Conservation (phyloP, 2,888 invertebrate species). For the Parapristionchus giblindavisi region DNA sequence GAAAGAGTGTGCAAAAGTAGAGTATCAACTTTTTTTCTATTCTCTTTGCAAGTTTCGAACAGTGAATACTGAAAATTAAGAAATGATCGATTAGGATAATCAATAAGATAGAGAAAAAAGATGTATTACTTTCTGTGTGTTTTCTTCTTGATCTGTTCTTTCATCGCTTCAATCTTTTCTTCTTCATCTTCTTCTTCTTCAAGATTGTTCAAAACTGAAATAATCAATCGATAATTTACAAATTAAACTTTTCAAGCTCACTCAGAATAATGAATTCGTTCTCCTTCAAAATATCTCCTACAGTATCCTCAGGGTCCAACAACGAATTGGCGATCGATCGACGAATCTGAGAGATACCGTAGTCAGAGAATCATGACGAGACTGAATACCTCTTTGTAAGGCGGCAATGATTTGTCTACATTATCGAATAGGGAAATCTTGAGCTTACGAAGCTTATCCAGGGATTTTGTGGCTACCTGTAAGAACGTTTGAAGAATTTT, state of each 20-base stretch:
- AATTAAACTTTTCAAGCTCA: too few relatives aligned
- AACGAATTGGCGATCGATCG: conserved; percentile 76
- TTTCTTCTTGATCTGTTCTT: conserved; percentile 19
- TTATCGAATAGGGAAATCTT: conserved; percentile 42
- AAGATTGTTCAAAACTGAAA: conserved; percentile 6
- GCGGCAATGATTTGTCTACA: conserved; percentile 10
- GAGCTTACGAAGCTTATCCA: conserved; percentile 51
- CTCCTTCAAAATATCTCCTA: conserved; percentile 75
- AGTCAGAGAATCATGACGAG: neutral
- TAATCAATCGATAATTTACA: neutral
- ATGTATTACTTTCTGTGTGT: neutral
- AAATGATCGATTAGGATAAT: too few relatives aligned
- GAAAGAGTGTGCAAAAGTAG: too few relatives aligned
- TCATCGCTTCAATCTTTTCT: conserved; percentile 19
- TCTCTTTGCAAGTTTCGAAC: too few relatives aligned
- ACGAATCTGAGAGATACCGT: conserved; percentile 73
- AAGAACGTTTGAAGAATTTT: neutral
- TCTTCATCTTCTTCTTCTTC: conserved; percentile 12
- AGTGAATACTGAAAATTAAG: too few relatives aligned
- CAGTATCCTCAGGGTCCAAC: conserved; percentile 75
- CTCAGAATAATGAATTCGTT: conserved; percentile 77
- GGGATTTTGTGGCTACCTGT: conserved; percentile 48
- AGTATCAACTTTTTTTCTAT: too few relatives aligned
- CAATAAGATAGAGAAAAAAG: too few relatives aligned
- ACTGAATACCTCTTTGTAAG: conserved; percentile 41